A percentile compares a stretch with the other conserved stretches of the same genome.
phyloP scores from a whole-genome alignment of 2,888 invertebrate species.

The Drosophila kambysellisi region DNA sequence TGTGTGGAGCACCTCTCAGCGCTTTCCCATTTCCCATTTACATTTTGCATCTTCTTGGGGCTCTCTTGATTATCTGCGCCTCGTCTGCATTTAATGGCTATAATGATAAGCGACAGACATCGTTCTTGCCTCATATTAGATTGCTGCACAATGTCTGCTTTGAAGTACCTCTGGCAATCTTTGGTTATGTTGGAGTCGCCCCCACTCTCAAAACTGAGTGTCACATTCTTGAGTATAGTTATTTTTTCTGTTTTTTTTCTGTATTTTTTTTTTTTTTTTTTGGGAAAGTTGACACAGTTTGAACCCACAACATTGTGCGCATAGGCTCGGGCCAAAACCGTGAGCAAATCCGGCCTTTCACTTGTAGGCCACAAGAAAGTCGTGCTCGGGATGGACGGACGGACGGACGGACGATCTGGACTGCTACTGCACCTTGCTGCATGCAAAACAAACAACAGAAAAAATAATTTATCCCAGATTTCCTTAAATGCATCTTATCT shows the following conservation, averaged over 20 bases:
- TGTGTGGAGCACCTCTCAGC: conserved; percentile 36
- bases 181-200: conserved; percentile 2
- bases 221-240: conserved; percentile 55
- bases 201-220: conserved; percentile 37
- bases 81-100: conserved; percentile 71
- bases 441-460: conserved; percentile 27
- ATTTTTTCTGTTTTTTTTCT: conserved; percentile 26
- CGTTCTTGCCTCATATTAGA: conserved; percentile 12
- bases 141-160: conserved; percentile 33
- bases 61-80: conserved; percentile 59
- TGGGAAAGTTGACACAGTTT: conserved; percentile 79
- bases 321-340: conserved; percentile 65
- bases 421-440: conserved; percentile 55
- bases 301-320: conserved; percentile 45
- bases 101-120: conserved; percentile 42
- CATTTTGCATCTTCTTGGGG: conserved; percentile 24
- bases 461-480: neutral
- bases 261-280: conserved; percentile 27
- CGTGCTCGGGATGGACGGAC: conserved; percentile 30
- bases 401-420: neutral
- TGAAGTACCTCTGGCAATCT: conserved; percentile 35
- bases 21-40: conserved; percentile 2
- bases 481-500: neutral
- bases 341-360: conserved; percentile 70
- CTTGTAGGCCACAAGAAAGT: conserved; percentile 43